Percentiles rank a stretch among this genome's conserved stretches.
Conservation (phyloP, 2,888 invertebrate genomes). For the Cheilosia grossa region DNA sequence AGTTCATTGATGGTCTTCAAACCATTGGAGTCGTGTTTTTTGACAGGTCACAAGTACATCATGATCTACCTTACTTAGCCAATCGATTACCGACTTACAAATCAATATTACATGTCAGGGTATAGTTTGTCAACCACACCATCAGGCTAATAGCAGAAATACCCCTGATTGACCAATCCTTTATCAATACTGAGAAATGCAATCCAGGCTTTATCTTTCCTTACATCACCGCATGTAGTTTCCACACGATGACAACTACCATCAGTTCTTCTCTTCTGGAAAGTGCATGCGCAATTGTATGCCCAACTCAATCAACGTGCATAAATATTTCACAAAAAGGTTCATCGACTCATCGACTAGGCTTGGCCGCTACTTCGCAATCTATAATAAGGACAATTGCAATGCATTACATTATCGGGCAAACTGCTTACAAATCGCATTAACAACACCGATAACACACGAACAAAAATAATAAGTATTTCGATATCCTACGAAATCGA, state of each 20-base stretch:
- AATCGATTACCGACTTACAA: too few species aligned
- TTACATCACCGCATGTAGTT: slow-evolving; percentile 31
- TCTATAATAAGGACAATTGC: slow-evolving; percentile 43
- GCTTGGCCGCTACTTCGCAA: slow-evolving; percentile 40
- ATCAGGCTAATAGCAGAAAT: background rate
- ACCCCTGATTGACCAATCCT: slow-evolving; percentile 36
- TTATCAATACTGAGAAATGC: slow-evolving; percentile 39
- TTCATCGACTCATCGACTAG: slow-evolving; percentile 67
- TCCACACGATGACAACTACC: slow-evolving; percentile 16
- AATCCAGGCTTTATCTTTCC: slow-evolving; percentile 30
- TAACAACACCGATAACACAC: slow-evolving; percentile 15
- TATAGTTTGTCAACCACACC: background rate
- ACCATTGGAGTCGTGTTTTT: too few species aligned
- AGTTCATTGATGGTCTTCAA: too few species aligned
- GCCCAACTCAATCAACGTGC: slow-evolving; percentile 50
- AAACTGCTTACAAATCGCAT: slow-evolving; percentile 17
- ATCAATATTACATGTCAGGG: background rate
- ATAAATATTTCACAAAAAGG: slow-evolving; percentile 43
- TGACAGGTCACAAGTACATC: too few species aligned
- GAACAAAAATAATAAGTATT: slow-evolving; percentile 16
- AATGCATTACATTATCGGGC: slow-evolving; percentile 36
- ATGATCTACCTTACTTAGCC: too few species aligned
- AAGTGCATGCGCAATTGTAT: slow-evolving; percentile 12
- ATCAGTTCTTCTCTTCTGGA: slow-evolving; percentile 18
- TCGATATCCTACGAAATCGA: slow-evolving; percentile 54